Conservation (phyloP, 2,113 vertebrate genomes). For the Merops nubicus region DNA sequence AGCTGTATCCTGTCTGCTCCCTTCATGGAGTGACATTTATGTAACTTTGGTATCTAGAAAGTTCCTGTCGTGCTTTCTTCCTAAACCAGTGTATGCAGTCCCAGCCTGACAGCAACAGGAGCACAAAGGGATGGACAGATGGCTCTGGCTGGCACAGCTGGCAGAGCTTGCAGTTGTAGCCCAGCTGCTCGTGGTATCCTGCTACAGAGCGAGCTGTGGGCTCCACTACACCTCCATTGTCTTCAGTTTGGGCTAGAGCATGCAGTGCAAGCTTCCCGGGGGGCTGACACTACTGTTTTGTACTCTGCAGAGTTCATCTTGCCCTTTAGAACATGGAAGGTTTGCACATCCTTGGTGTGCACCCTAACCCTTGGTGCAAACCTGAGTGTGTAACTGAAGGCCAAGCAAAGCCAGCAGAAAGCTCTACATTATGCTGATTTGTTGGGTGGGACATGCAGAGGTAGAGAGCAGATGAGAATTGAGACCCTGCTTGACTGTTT, state of each 20-base stretch:
- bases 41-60: background rate
- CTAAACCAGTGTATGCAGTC: background rate
- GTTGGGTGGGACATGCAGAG: background rate
- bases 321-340: background rate
- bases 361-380: background rate
- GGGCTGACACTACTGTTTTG: background rate
- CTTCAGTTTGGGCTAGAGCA: background rate
- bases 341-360: background rate
- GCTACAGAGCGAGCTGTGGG: background rate
- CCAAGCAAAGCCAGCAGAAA: background rate
- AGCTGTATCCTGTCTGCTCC: background rate
- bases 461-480: background rate
- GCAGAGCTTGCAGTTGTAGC: background rate
- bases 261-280: background rate
- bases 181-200: background rate
- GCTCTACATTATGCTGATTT: background rate
- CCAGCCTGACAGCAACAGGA: background rate
- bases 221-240: background rate
- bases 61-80: background rate
- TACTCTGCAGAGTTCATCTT: background rate
- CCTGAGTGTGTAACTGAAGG: background rate
- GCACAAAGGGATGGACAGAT: background rate
- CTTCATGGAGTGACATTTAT: background rate
- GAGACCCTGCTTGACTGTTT: background rate
- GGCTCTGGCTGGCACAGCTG: background rate